Evolutionary conservation across 2,888 invertebrate species (phyloP).

Genomic region (Apotomis betuletana): DNA sequence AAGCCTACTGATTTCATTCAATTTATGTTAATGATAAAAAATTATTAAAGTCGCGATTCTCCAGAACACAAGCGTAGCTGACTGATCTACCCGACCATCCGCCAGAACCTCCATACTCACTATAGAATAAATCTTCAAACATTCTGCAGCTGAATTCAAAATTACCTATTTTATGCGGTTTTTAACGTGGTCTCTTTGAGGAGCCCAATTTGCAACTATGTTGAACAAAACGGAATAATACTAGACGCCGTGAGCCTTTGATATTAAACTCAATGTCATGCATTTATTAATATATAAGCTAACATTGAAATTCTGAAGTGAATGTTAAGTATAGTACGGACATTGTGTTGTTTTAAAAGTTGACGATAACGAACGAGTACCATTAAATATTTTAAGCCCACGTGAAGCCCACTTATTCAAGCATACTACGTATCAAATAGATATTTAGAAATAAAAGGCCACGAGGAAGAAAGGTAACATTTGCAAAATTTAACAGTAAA

Average conservation of each 20-base stretch:
- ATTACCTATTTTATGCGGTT: slow-evolving; percentile 60
- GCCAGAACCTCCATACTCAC: slow-evolving; percentile 31
- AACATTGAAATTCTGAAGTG: slow-evolving; percentile 29
- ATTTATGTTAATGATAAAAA: neutral
- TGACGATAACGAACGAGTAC: neutral
- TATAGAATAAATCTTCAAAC: slow-evolving; percentile 52
- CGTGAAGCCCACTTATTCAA: too few relatives aligned
- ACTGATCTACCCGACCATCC: slow-evolving; percentile 2
- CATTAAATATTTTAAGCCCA: too few relatives aligned
- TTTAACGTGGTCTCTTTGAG: slow-evolving; percentile 56
- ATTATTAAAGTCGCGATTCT: neutral
- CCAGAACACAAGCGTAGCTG: neutral
- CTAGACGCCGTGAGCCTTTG: slow-evolving; percentile 40
- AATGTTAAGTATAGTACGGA: slow-evolving; percentile 12
- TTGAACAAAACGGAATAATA: slow-evolving; percentile 45
- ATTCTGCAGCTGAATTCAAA: slow-evolving; percentile 58
- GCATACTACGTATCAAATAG: too few relatives aligned
- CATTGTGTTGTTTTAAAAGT: neutral
- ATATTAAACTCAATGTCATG: slow-evolving; percentile 41
- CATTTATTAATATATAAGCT: slow-evolving; percentile 41
- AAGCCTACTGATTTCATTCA: too few relatives aligned
- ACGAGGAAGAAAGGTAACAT: too few relatives aligned
- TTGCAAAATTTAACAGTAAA: too few relatives aligned
- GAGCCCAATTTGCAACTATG: slow-evolving; percentile 52
- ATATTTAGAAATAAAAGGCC: too few relatives aligned